Percentiles rank a stretch among this genome's conserved stretches.
phyloP scores from a whole-genome alignment of 2,888 invertebrate species.

The Acleris literana region DNA sequence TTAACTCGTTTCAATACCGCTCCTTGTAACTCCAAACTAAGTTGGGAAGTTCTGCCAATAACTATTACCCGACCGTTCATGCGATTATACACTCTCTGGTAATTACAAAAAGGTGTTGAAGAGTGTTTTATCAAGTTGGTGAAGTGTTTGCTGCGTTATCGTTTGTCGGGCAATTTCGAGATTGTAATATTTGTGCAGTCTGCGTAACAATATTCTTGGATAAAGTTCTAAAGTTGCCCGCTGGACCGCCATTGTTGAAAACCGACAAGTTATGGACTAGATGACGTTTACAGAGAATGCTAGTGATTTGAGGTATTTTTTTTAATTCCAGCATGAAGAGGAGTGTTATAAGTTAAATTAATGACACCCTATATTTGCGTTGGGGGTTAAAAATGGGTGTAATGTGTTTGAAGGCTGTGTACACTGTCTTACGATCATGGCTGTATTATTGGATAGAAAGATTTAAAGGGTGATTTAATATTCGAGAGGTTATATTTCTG shows the following conservation, averaged over 20 bases:
- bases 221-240: slow-evolving; percentile 10
- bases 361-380: no score
- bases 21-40: not conserved
- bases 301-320: not conserved
- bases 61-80: not conserved
- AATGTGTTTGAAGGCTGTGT: no score
- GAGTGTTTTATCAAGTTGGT: no score
- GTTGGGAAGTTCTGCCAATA: slow-evolving; percentile 8
- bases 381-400: no score
- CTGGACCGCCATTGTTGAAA: slow-evolving; percentile 17
- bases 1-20: not conserved
- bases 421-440: no score
- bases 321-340: no score
- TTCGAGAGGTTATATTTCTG: no score
- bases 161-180: no score
- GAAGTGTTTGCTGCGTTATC: no score
- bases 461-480: no score
- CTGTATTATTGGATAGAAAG: no score
- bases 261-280: slow-evolving; percentile 21
- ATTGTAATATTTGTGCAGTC: slow-evolving; percentile 2
- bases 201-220: not conserved
- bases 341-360: no score
- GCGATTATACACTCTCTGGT: slow-evolving; percentile 3
- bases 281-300: slow-evolving; percentile 18
- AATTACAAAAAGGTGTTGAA: not conserved